Base-by-base conservation (phyloP, 2,113 vertebrate genomes). In the Cyanoliseus patagonus region DNA sequence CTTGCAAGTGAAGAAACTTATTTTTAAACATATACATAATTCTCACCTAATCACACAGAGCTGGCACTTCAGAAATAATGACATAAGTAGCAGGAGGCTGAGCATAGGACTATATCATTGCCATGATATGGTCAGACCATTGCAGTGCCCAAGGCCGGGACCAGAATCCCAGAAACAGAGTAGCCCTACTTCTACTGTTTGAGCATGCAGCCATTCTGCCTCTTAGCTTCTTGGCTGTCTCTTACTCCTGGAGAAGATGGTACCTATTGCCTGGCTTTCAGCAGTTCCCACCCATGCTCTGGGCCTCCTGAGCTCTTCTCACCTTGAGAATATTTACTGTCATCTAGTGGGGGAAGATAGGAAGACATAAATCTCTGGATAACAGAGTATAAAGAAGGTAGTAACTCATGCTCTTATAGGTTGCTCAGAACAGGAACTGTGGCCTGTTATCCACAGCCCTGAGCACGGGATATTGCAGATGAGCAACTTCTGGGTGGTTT, bases 41-140 rank as follows among this genome's bases (percentile, higher is more conserved):
- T 81, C 25, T 44, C 59, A 64, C 55, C 46, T 75, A 75, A 35
- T 78, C 51, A 72, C 64, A 37, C 35, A 66, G 24, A 67, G 19
- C 17, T 77, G 30, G 6, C n/a, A 47, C 41, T 59, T 92, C 9
- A 30, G 55, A 59, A 74, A 63, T 28, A 83, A 10, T 0, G 3
- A 44, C 18, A 6, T 83, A 31, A 75, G 9, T 9, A 63, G 10
- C 24, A 90, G 25, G 57, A 77, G 13, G 63, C 35, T 83, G 57
- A 33, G 35, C 52, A 23, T 17, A 33, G 23, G 55, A 9, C 23
- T 51, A 7, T 67, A 47, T 17, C 35, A 67, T 35, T 23, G 44
- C 19, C 20, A 19, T 0, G 11, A 33, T 13, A 4, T 1, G 5
- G 8, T 23, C 42, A 72, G 39, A 9, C 9, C 1, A 0, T 17